Base-by-base conservation (phyloP, 2,797 vertebrate genomes). In the Melanotaenia nigrans region DNA sequence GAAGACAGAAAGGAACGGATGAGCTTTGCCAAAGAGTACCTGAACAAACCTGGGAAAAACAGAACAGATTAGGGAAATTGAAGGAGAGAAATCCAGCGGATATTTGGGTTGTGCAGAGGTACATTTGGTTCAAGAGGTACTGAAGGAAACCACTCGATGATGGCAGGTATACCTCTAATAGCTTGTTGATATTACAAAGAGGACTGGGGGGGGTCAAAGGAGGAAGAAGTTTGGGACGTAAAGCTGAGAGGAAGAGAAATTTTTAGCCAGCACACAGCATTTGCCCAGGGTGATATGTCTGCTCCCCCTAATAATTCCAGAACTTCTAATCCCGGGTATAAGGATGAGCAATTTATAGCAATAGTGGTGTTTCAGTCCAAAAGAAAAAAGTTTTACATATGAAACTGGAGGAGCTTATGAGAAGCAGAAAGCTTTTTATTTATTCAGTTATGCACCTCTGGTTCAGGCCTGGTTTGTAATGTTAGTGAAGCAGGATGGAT, bases 341-440 rank as follows among this genome's bases (percentile, higher is more conserved):
- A 72, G 53, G 73, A 51, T 1, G 28, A 61, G 74, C 3, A 63
- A 65, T 77, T 81, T 78, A 73, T 42, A 62, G 61, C 61, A 61
- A 80, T 63, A 73, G 62, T 42, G 28, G 65, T 62, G 77, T 79
- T 82, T 68, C 18, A 47, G 32, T 47, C 64, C 5, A 8, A 25
- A 61, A 36, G 65, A 82, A 82, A 73, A 69, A 35, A 40, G 42
- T 77, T 82, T 65, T 28, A 28, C 64, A 58, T 80, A 61, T 83
- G 80, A 85, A 87, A 86, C 75, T 73, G 83, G 71, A 83, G 55
- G 59, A 40, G 54, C 58, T 68, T 70, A 79, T 77, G 78, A 78
- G 65, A 45, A 42, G 28, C 57, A 12, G 14, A 64, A 25, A 72
- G 56, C 45, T 25, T 16, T 40, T 63, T 78, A 36, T 35, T 42